Percentiles rank a stretch among this genome's conserved stretches.
These are phyloP conservation scores for Cricetomys ansorgei DNA, from an alignment of 2,113 vertebrate species.

Conservation along the genomic window DNA sequence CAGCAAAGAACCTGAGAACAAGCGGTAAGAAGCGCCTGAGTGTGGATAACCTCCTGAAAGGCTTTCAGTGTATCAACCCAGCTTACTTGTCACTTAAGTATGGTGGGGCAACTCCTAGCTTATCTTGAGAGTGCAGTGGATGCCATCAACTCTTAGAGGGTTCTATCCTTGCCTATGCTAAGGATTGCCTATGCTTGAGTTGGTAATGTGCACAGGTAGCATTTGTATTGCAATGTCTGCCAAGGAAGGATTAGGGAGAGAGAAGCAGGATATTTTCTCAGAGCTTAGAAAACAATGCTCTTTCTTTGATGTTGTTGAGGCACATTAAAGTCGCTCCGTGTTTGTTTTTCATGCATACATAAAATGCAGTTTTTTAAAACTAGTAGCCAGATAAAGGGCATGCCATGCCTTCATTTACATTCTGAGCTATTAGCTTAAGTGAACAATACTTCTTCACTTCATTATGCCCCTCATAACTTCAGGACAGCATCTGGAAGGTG, in stretches of 20 bases:
- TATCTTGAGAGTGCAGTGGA: not conserved
- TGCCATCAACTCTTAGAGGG: not conserved
- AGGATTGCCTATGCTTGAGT: not conserved
- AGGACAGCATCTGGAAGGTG: not conserved
- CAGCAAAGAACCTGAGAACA: not conserved
- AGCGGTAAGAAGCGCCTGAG: not conserved
- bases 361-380: not conserved
- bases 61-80: not conserved
- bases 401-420: not conserved
- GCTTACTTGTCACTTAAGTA: not conserved
- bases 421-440: conserved; percentile 18
- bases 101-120: not conserved
- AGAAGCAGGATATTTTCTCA: not conserved
- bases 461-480: not conserved
- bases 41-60: not conserved
- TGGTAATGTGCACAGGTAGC: not conserved
- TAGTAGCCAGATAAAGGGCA: not conserved
- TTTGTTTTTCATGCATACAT: conserved; percentile 33
- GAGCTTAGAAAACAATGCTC: conserved; percentile 34
- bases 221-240: not conserved
- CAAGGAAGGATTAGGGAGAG: conserved; percentile 8
- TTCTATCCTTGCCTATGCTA: not conserved
- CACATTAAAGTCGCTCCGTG: not conserved
- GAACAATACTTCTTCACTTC: not conserved
- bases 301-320: conserved; percentile 21